Evolutionary conservation across 2,888 invertebrate genomes (phyloP), one percentile per base, ranked within the genome.

Genomic region (Elegia similella): DNA sequence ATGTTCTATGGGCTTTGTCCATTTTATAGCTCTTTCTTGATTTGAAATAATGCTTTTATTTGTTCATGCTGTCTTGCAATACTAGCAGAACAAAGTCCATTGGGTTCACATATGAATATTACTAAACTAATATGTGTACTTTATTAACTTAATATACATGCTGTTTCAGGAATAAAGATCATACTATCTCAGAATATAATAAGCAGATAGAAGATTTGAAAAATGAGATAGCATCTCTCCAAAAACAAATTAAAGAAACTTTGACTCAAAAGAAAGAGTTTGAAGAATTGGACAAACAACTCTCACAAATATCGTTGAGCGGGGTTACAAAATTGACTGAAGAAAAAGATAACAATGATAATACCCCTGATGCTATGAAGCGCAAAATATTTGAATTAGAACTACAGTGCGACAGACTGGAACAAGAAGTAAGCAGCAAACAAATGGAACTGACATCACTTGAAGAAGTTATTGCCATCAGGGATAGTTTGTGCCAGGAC

Each of bases 171-270:
- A 91, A 91, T 62, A 91, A 91, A 66, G 86, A 91, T 63, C 76
- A 83, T 43, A 88, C 90, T 54, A 87, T 91, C 60, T 62, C 67
- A 42, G 91, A 91, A 68, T 88, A 87, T 59, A 82, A 79, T 56
- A 87, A 82, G 70, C 88, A 88, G 69, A 88, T 91, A 67, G 88
- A 91, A 65, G 89, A 91, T 55, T 73, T 88, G 2, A 88, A 85
- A 75, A 74, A 68, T 71, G 82, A 83, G 68, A 81, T 90, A 57
- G 77, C 78, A 30, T 63, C 63, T 48, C 68, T 91, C 29, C 80
- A 82, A 66, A 72, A 70, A 32, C 70, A 77, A 69, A 59, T 84
- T 1, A 68, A 70, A 46, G 67, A 72, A 55, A 56, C 61, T 15
- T 56, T 50, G 54, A 62, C 67, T 55, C 67, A 66, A 55, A 67